Percentiles rank a stretch among this genome's conserved stretches.
phyloP scores from a whole-genome alignment of 1,140 invertebrate species.

The Megalopta genalis region DNA sequence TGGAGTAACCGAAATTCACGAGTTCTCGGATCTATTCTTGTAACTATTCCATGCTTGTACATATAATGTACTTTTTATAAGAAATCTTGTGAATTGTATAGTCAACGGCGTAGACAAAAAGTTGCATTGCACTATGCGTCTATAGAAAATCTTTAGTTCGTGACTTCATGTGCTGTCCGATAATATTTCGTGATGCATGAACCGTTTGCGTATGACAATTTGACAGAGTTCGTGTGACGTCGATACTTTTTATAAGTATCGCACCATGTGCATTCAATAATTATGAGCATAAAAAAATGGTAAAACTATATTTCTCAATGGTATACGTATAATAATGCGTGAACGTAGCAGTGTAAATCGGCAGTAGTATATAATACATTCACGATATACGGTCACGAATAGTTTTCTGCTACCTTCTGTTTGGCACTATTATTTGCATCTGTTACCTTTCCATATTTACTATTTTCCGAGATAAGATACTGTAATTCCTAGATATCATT shows the following conservation, averaged over 20 bases:
- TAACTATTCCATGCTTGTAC: too few species aligned
- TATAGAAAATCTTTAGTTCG: background rate
- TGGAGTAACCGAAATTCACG: too few species aligned
- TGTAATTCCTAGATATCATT: background rate
- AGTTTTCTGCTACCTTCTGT: background rate
- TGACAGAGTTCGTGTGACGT: constrained; percentile 42
- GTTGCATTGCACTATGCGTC: too few species aligned
- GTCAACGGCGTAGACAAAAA: too few species aligned
- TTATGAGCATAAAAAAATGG: constrained; percentile 33
- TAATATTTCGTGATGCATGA: too few species aligned
- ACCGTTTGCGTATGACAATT: constrained; percentile 22
- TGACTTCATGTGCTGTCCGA: background rate
- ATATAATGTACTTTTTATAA: too few species aligned
- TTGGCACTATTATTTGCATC: background rate
- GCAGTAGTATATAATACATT: background rate
- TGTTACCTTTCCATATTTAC: background rate
- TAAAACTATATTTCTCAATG: constrained; percentile 13
- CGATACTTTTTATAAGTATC: constrained; percentile 26
- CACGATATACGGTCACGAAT: background rate
- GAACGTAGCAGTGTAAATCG: background rate
- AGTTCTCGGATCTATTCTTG: too few species aligned
- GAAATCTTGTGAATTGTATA: too few species aligned
- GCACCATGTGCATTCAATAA: constrained; percentile 10
- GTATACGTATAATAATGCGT: constrained; percentile 25
- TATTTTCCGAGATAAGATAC: background rate